Percentiles rank a stretch among this genome's conserved stretches.
These are phyloP conservation scores for Leptobrachium ailaonicum DNA, from an alignment of 2,113 vertebrate genomes.

Conservation along the genomic window DNA sequence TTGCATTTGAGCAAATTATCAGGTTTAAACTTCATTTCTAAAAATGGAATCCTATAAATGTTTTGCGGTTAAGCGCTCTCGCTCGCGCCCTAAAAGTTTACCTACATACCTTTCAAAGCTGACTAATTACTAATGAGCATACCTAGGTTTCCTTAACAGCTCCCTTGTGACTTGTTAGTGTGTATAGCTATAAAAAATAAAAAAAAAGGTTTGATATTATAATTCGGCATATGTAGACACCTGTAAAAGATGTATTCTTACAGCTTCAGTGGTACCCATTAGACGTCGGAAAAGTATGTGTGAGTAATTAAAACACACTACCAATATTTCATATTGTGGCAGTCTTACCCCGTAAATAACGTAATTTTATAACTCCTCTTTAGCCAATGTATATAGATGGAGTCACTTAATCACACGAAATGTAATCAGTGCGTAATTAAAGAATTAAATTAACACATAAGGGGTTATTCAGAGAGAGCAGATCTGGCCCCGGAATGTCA, in stretches of 20 bases:
- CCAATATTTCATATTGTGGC: not conserved
- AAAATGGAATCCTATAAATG: not conserved
- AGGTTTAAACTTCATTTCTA: not conserved
- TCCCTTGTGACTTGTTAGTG: conserved; percentile 45
- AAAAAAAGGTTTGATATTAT: conserved; percentile 32
- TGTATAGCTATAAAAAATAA: conserved; percentile 14
- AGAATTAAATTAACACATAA: no score
- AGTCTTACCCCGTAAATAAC: no score
- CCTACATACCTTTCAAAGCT: conserved; percentile 19
- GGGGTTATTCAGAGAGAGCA: no score
- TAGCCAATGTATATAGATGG: no score
- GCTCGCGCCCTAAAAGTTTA: not conserved
- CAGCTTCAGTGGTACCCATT: conserved; percentile 2
- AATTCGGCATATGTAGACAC: conserved; percentile 36
- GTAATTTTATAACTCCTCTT: no score
- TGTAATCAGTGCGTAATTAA: no score
- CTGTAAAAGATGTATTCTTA: conserved; percentile 6
- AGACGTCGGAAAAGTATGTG: not conserved
- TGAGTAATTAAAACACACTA: not conserved
- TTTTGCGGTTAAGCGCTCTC: not conserved
- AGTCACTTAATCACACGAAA: no score
- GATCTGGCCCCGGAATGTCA: no score
- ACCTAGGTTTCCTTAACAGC: conserved; percentile 32
- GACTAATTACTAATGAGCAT: conserved; percentile 45
- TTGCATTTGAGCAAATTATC: not conserved